A percentile compares a stretch with the other conserved stretches of the same genome.
Conservation (phyloP, 2,113 vertebrate genomes). For the Thinocorus orbignyianus region DNA sequence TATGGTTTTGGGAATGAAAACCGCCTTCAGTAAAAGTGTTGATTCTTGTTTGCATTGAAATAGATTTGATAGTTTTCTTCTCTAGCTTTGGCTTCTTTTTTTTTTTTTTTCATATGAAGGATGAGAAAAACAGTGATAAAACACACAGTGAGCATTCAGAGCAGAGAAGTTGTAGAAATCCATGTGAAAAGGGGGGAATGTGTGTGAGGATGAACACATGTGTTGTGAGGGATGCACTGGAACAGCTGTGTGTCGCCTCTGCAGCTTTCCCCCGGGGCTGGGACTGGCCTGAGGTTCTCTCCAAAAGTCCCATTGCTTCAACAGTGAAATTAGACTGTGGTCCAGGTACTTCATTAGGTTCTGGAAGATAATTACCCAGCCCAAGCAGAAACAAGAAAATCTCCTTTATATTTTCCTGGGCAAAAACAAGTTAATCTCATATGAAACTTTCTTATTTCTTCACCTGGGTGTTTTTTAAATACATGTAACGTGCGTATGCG, state of each 20-base stretch:
- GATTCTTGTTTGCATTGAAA: neutral
- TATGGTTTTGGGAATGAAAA: neutral
- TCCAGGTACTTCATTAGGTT: neutral
- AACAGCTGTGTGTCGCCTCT: neutral
- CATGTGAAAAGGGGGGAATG: rapidly evolving
- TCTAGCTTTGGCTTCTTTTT: neutral
- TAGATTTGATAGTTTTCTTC: neutral
- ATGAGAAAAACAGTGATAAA: neutral
- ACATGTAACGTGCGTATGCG: neutral
- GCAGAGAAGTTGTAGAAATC: neutral
- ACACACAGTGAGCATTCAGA: neutral
- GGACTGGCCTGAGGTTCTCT: neutral
- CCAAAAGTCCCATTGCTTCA: neutral
- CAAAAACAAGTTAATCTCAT: neutral
- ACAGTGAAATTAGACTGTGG: no score
- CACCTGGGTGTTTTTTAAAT: conserved; percentile 37
- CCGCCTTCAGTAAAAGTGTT: neutral
- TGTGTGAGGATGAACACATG: neutral
- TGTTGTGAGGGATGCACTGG: neutral
- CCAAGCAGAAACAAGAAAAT: neutral
- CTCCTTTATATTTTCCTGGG: neutral
- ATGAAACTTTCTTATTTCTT: conserved; percentile 39
- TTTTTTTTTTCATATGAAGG: neutral
- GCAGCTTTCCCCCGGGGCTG: neutral
- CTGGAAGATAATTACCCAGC: neutral